Evolutionary conservation across 64 coral and sea anemone genomes (phyloP).

Genomic region (Montipora efflorescens): DNA sequence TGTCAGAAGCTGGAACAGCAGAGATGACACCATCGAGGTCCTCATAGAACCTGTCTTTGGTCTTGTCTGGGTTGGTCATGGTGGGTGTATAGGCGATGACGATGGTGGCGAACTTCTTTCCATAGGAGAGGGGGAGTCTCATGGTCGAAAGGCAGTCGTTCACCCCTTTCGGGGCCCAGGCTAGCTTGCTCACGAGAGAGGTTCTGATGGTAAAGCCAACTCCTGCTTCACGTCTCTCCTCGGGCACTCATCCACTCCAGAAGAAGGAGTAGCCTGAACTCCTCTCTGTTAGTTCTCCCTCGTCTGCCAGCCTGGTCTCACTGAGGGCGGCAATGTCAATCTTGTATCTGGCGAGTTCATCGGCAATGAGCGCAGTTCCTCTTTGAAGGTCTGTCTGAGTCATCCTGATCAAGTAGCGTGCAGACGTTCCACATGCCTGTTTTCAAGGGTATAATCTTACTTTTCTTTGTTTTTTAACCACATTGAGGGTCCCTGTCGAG

Average conservation of each 20-base stretch:
- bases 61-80: too few relatives aligned
- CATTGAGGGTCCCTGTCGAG: too few relatives aligned
- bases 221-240: neutral
- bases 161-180: neutral
- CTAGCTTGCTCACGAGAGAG: neutral
- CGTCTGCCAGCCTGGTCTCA: neutral
- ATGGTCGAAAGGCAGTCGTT: neutral
- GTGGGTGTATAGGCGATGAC: slow-evolving; percentile 15
- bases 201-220: neutral
- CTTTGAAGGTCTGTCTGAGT: slow-evolving; percentile 26
- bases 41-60: neutral
- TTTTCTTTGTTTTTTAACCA: too few relatives aligned
- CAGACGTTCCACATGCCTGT: neutral
- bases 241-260: neutral
- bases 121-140: neutral
- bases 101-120: slow-evolving; percentile 7
- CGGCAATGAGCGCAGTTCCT: slow-evolving; percentile 34
- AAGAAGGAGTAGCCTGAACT: neutral
- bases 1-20: too few relatives aligned
- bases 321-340: neutral
- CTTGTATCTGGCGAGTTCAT: slow-evolving; percentile 1
- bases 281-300: neutral
- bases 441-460: too few relatives aligned
- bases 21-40: neutral
- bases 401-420: neutral